A percentile compares a stretch with the other conserved stretches of the same genome.
These are phyloP conservation scores for Amblyopsis hoosieri DNA, from an alignment of 2,797 vertebrate species.

Conservation along the genomic window DNA sequence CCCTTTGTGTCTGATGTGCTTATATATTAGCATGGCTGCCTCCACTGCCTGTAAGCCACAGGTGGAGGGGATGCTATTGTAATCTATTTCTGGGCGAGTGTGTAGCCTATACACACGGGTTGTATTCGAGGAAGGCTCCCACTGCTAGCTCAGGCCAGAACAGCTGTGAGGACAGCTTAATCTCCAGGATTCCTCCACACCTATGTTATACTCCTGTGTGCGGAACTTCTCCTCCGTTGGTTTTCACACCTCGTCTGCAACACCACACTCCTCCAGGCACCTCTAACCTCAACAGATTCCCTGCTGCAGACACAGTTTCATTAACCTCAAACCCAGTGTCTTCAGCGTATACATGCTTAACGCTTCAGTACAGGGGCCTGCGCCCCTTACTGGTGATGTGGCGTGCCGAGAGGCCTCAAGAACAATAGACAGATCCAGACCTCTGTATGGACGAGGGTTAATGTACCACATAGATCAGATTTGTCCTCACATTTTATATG, in stretches of 20 bases:
- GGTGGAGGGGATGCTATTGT: constrained; percentile 62
- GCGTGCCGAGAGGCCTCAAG: constrained; percentile 16
- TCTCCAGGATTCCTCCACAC: constrained; percentile 33
- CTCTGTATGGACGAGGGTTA: constrained; percentile 28
- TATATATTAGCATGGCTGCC: constrained; percentile 74
- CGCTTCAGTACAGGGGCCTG: constrained; percentile 41
- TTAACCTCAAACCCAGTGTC: constrained; percentile 56
- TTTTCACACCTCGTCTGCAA: constrained; percentile 15
- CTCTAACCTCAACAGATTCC: constrained; percentile 15
- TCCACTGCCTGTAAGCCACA: constrained; percentile 62
- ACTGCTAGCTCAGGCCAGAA: constrained; percentile 47
- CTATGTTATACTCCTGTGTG: constrained; percentile 21
- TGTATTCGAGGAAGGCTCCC: constrained; percentile 53
- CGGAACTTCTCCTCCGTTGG: constrained; percentile 32
- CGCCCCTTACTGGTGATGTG: constrained; percentile 23
- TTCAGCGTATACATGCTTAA: constrained; percentile 36
- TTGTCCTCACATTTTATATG: constrained; percentile 39
- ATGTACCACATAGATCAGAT: constrained; percentile 36
- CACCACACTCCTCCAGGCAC: constrained; percentile 14
- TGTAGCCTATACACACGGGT: constrained; percentile 46
- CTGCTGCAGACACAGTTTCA: constrained; percentile 43
- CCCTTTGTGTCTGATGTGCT: constrained; percentile 70
- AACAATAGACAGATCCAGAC: constrained; percentile 29
- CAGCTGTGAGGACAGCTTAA: constrained; percentile 54
- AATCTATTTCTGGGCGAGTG: constrained; percentile 53